Conservation (phyloP, 2,797 vertebrate species). For the Ceryle rudis region DNA sequence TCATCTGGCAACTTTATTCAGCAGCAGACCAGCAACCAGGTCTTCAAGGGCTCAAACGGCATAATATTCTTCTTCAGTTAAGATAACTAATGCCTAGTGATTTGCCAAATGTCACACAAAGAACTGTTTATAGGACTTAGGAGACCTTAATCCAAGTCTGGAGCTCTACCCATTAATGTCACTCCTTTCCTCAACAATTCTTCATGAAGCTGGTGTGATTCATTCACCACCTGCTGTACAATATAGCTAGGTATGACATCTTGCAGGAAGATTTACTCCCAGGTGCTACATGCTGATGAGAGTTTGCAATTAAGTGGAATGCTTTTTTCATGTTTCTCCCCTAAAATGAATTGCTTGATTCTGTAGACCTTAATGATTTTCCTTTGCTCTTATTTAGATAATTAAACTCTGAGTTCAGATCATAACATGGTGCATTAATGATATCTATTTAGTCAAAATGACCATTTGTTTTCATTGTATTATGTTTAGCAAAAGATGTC, state of each 20-base stretch:
- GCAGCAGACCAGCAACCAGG: not conserved
- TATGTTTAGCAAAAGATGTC: slow-evolving; percentile 50
- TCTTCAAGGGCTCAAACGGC: not conserved
- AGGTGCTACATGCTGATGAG: not conserved
- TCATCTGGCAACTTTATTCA: not conserved
- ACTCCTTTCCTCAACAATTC: not conserved
- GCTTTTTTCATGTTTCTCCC: not conserved
- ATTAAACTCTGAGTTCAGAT: slow-evolving; percentile 73
- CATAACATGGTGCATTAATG: slow-evolving; percentile 74
- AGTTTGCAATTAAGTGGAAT: not conserved
- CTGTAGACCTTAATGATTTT: slow-evolving; percentile 68
- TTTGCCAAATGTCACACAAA: not conserved
- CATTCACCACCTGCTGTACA: not conserved
- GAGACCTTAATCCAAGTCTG: not conserved
- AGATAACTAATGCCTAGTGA: not conserved
- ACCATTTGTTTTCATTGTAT: slow-evolving; percentile 72
- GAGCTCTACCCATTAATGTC: not conserved
- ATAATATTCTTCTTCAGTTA: not conserved
- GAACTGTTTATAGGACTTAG: not conserved
- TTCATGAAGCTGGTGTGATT: not conserved
- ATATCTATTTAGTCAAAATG: slow-evolving; percentile 75
- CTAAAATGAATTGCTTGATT: slow-evolving; percentile 73
- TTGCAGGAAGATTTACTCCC: slow-evolving; percentile 24
- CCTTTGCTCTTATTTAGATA: slow-evolving; percentile 74
- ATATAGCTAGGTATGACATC: not conserved